Evolutionary conservation across 64 coral and sea anemone genomes (phyloP), one percentile per base, ranked within the genome.

Genomic region (Acropora tenuis): DNA sequence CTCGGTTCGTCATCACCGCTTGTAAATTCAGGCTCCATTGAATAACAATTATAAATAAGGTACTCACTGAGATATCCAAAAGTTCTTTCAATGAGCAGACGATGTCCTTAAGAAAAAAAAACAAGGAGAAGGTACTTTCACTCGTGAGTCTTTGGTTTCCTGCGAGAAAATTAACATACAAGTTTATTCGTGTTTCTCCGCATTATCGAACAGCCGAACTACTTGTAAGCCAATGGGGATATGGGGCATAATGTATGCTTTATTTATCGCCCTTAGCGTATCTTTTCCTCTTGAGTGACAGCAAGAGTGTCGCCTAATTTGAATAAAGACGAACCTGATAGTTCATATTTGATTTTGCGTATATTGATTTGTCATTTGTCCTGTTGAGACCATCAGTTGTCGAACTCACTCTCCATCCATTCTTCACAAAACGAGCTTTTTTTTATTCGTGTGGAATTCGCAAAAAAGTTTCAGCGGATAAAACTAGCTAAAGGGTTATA

Each of bases 11-110:
- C 58, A 6, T 88, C 86, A 4, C 42, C 86, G 50, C 75, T 78
- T 45, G 75, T 88, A 13, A 65, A 88, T 60, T 75, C 72, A 44
- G 86, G 30, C 72, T 75, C 72, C 86, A 77, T 77, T 20, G 82
- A 0, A 15, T 15, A 0, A 30, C 30, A 30, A 30, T 30, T 30
- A 7, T 63, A 3, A 63, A 78, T 16, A 18, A 18, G 10, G 52
- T 0, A 55, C 46, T 50, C 15, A 2, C 3, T 45, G 43, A 78
- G 45, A 78, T 48, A 9, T 13, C 43, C 45, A 48, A 78, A 16
- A 10, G 46, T 44, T 47, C 6, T 48, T 78, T 42, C 48, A 78
- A 48, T 63, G 11, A 15, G 53, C 55, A 1, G 15, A 82, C 30
- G 2, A 30, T 30, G 30, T 30, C 9, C 50, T 41, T 42, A 9